A percentile compares a stretch with the other conserved stretches of the same genome.
Conservation (phyloP, 1,140 invertebrate genomes). For the Anagrus nilaparvatae region DNA sequence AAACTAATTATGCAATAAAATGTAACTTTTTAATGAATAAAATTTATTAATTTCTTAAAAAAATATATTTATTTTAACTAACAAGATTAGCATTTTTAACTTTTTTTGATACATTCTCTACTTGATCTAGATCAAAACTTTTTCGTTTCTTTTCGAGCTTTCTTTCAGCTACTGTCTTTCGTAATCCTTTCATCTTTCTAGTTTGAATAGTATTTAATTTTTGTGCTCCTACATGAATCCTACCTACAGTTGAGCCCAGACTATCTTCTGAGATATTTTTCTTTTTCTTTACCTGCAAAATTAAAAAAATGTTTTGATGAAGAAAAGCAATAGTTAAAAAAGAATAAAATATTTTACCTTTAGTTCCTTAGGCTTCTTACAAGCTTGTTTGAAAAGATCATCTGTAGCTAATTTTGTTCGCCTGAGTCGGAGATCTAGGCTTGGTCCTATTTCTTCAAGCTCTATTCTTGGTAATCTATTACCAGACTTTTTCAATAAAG, state of each 20-base stretch:
- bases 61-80: conserved; percentile 14
- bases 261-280: conserved; percentile 85
- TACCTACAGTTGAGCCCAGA: conserved; percentile 81
- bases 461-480: conserved; percentile 78
- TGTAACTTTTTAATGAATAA: conserved; percentile 10
- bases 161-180: conserved; percentile 60
- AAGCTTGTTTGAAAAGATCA: conserved; percentile 81
- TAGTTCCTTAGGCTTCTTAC: conserved; percentile 72
- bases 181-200: conserved; percentile 88
- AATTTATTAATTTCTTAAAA: conserved; percentile 12
- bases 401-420: conserved; percentile 82
- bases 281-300: conserved; percentile 56
- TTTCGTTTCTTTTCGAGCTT: conserved; percentile 49
- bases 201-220: conserved; percentile 79
- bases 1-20: not conserved
- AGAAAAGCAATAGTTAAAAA: conserved; percentile 10
- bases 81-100: conserved; percentile 15
- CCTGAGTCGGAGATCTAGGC: conserved; percentile 76
- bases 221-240: conserved; percentile 87
- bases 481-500: conserved; percentile 85
- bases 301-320: not conserved
- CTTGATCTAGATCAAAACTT: conserved; percentile 31
- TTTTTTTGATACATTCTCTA: conserved; percentile 23
- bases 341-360: conserved; percentile 45
- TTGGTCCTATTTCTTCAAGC: conserved; percentile 88